Base-by-base conservation (phyloP, 2,888 invertebrate species). In the Drosophila maculinotata region DNA sequence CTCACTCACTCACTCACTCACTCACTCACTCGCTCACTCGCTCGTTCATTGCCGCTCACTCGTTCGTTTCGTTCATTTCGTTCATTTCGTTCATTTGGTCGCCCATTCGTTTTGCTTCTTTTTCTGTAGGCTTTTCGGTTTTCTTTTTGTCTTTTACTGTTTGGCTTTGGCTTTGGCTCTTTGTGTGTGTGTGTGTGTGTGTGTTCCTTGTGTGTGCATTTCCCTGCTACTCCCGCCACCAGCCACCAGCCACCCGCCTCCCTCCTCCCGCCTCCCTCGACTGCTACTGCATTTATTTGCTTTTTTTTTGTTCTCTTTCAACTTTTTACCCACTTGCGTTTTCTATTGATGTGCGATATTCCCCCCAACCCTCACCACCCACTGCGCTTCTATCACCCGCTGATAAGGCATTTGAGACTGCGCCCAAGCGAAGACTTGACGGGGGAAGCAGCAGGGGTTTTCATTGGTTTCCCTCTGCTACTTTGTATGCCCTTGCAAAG, bases 301-400 rank as follows among this genome's bases (percentile, higher is more conserved):
- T 58, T 53, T 48, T 42, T 47, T 58, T 33, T 39, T 49, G 26
- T 56, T 47, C 53, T 42, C 53, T 57, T 44, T 42, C 53, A 48
- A 35, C 58, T 57, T 45, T 51, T 59, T 41, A 48, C 53, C 72
- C 73, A 76, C 79, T 83, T 79, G 83, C 80, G 48, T 77, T 83
- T 79, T 83, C 81, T 75, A 80, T 74, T 71, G 71, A 76, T 74
- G 67, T 62, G n/a, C n/a, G n/a, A n/a, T n/a, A n/a, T n/a, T n/a
- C 1, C 23, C 14, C 12, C 1, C 15, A 1, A 8, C 6, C 12
- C 0, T 4, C n/a, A 8, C 6, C 12, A 0, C 6, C n/a, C 7
- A 10, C 2, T n/a, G 30, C 25, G 10, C 36, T 26, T 26, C 31
- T 14, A 6, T 33, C 48, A 30, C 44, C 20, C 44, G 35, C 58